Evolutionary conservation across 2,113 vertebrate genomes (phyloP).

Genomic region (Hymenochirus boettgeri): DNA sequence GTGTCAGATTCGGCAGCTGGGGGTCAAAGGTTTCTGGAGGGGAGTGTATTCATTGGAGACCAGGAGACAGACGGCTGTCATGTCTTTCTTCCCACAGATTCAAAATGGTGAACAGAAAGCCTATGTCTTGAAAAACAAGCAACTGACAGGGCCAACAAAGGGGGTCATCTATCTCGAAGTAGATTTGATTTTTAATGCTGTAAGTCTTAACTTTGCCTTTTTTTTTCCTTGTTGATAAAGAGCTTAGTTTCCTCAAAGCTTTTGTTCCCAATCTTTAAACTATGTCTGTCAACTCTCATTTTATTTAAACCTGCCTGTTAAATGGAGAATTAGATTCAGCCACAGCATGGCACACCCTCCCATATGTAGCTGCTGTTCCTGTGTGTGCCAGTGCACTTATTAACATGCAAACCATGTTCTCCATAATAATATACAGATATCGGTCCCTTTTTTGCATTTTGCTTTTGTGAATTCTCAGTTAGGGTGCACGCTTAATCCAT

Average conservation of each 20-base stretch:
- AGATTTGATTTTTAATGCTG: constrained; percentile 99
- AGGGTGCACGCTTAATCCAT: constrained; percentile 48
- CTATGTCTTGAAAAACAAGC: constrained; percentile 99
- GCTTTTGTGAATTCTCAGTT: constrained; percentile 51
- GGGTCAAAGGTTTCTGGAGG: constrained; percentile 91
- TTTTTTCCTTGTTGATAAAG: constrained; percentile 66
- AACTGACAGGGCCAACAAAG: constrained; percentile 99
- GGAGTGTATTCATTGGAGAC: constrained; percentile 97
- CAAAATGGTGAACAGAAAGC: constrained; percentile 99
- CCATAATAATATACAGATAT: constrained; percentile 46
- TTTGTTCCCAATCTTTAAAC: constrained; percentile 75
- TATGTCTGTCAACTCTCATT: constrained; percentile 73
- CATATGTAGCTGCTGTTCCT: constrained; percentile 42
- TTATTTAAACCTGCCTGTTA: constrained; percentile 66
- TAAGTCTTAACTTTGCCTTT: constrained; percentile 94
- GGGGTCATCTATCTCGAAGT: constrained; percentile 99
- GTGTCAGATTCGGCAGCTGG: constrained; percentile 98
- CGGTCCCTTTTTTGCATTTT: constrained; percentile 32
- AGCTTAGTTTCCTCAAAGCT: constrained; percentile 72
- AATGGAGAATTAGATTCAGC: constrained; percentile 60
- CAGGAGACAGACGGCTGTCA: constrained; percentile 99
- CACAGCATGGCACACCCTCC: constrained; percentile 64
- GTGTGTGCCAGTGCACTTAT: constrained; percentile 43
- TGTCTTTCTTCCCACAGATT: constrained; percentile 99
- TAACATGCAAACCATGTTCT: constrained; percentile 42